Conservation (phyloP, 64 coral and sea anemone genomes). For the Montipora capricornis region DNA sequence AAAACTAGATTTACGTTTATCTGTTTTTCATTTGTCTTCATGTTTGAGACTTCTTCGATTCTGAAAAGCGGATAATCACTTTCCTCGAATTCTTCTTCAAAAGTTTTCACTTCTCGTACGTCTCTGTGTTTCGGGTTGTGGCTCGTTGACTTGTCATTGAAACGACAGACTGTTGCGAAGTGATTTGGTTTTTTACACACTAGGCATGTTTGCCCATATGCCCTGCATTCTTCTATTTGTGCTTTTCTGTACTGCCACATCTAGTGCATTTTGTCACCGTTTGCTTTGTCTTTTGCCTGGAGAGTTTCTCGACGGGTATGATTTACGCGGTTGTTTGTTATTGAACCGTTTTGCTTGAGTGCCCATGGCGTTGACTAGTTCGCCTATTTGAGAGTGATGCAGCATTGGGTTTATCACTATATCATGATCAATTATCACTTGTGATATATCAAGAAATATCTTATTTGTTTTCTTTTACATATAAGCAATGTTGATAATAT, state of each 20-base stretch:
- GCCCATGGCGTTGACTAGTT: slow-evolving; percentile 8
- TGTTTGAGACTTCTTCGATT: slow-evolving; percentile 50
- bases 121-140: not conserved
- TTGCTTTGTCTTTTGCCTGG: not conserved
- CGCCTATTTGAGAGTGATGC: not conserved
- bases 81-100: slow-evolving; percentile 43
- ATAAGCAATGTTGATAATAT: too few species aligned
- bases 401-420: not conserved
- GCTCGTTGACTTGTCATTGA: slow-evolving; percentile 20
- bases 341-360: slow-evolving; percentile 4
- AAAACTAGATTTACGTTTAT: slow-evolving; percentile 42
- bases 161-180: slow-evolving; percentile 35
- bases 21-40: slow-evolving; percentile 58
- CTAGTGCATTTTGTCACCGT: slow-evolving; percentile 3
- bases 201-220: slow-evolving; percentile 52
- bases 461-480: too few species aligned
- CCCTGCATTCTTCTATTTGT: slow-evolving; percentile 38
- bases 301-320: not conserved
- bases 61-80: slow-evolving; percentile 40
- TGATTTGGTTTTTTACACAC: slow-evolving; percentile 46
- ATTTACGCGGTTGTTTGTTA: not conserved
- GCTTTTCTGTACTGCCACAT: slow-evolving; percentile 7
- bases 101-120: slow-evolving; percentile 11
- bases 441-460: too few species aligned
- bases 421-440: too few species aligned